Evolutionary conservation across 2,797 vertebrate genomes (phyloP).

Genomic region (Synanceia verrucosa): DNA sequence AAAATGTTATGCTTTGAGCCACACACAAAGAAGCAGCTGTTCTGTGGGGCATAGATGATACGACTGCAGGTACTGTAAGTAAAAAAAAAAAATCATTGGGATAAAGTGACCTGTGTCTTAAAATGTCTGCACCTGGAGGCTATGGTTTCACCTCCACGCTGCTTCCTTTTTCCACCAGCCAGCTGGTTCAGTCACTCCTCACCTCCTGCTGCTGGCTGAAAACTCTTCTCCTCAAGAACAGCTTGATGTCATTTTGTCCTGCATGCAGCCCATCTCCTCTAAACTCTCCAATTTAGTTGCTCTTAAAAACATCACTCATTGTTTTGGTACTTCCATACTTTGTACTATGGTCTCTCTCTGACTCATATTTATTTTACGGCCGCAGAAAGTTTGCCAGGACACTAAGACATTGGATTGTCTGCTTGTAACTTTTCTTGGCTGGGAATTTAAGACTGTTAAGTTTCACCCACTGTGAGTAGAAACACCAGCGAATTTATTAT

Average conservation of each 20-base stretch:
- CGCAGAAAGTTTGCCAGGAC: constrained; percentile 29
- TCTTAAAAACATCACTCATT: constrained; percentile 41
- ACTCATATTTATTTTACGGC: constrained; percentile 46
- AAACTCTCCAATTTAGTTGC: constrained; percentile 9
- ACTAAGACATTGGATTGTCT: constrained; percentile 26
- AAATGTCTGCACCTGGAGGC: constrained; percentile 15
- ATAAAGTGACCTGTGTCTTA: constrained; percentile 9
- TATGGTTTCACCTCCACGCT: not conserved
- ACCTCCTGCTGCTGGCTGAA: constrained; percentile 18
- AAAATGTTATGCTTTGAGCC: not conserved
- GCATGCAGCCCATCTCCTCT: constrained; percentile 11
- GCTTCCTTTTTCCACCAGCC: not conserved
- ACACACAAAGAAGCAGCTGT: not conserved
- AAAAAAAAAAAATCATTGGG: not conserved
- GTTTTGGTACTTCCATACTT: constrained; percentile 41
- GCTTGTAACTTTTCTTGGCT: constrained; percentile 33
- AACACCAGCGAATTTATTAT: not conserved
- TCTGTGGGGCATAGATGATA: not conserved
- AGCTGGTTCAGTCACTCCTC: constrained; percentile 8
- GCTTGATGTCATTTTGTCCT: constrained; percentile 23
- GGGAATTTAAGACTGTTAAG: constrained; percentile 1
- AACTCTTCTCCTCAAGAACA: constrained; percentile 1
- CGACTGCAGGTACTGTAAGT: not conserved
- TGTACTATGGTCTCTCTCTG: constrained; percentile 27
- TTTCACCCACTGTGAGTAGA: constrained; percentile 16